Percentiles rank a stretch among this genome's conserved stretches.
Evolutionary conservation across 2,797 vertebrate species (phyloP).

Genomic region (Oreonectes daqikongensis): DNA sequence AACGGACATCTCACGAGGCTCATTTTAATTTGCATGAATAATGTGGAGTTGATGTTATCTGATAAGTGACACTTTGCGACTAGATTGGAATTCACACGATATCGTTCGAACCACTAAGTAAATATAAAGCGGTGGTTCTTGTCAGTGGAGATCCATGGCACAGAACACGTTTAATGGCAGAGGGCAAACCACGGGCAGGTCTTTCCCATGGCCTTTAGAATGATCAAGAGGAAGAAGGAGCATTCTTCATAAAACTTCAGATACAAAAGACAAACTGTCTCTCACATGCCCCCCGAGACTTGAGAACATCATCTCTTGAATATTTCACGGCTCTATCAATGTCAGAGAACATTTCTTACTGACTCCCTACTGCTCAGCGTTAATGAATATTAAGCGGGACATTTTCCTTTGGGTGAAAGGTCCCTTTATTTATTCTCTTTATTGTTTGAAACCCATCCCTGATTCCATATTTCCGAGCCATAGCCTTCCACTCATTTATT

Average conservation of each 20-base stretch:
- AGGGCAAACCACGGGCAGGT: conserved; percentile 53
- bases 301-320: conserved; percentile 66
- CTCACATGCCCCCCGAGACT: conserved; percentile 60
- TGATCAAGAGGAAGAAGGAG: conserved; percentile 51
- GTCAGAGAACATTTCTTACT: conserved; percentile 61
- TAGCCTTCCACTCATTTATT: conserved; percentile 38
- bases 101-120: conserved; percentile 12
- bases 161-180: conserved; percentile 46
- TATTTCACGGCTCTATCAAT: conserved; percentile 66
- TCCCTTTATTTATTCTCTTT: conserved; percentile 71
- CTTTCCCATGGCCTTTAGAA: conserved; percentile 51
- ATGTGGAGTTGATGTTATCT: conserved; percentile 26
- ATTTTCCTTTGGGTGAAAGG: conserved; percentile 70
- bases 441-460: conserved; percentile 64
- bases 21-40: conserved; percentile 45
- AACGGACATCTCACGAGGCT: conserved; percentile 29
- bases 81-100: conserved; percentile 8
- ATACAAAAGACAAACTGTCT: conserved; percentile 60
- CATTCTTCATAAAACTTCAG: conserved; percentile 56
- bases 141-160: conserved; percentile 33
- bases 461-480: conserved; percentile 44
- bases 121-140: conserved; percentile 17
- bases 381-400: conserved; percentile 74
- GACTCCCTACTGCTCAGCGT: conserved; percentile 63
- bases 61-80: conserved; percentile 6